These are phyloP conservation scores for Drosophila merina DNA, from an alignment of 2,888 invertebrate species.

Conservation along the genomic window DNA sequence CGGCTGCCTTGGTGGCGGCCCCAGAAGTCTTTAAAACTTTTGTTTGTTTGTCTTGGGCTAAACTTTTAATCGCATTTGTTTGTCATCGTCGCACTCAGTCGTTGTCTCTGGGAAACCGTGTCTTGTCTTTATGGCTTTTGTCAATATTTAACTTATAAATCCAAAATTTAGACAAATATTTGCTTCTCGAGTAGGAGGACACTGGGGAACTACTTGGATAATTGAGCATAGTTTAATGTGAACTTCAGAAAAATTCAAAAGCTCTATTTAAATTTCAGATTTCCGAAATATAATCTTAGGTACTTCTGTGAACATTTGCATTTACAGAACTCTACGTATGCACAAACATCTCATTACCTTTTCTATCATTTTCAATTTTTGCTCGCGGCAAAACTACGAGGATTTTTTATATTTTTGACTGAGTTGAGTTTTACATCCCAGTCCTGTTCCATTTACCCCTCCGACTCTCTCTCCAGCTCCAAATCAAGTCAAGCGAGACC, in stretches of 20 bases:
- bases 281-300: neutral
- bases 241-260: neutral
- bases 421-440: neutral
- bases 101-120: neutral
- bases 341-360: conserved; percentile 48
- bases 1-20: conserved; percentile 23
- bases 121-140: conserved; percentile 13
- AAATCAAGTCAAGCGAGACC: conserved; percentile 58
- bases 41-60: conserved; percentile 57
- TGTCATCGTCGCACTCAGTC: conserved; percentile 32
- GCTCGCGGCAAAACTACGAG: conserved; percentile 21
- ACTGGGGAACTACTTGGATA: neutral
- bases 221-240: neutral
- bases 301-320: neutral
- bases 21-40: conserved; percentile 55
- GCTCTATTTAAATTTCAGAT: neutral
- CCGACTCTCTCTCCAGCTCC: neutral
- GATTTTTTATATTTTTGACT: conserved; percentile 28
- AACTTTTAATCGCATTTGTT: conserved; percentile 68
- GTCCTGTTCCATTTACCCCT: neutral
- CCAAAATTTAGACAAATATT: conserved; percentile 44
- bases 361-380: conserved; percentile 44
- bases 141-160: conserved; percentile 50
- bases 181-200: neutral
- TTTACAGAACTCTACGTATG: conserved; percentile 23